Percentiles rank a stretch among this genome's conserved stretches.
Evolutionary conservation across 53 echinoderm and acorn worm genomes (phyloP).

Genomic region (Stichopus horrens): DNA sequence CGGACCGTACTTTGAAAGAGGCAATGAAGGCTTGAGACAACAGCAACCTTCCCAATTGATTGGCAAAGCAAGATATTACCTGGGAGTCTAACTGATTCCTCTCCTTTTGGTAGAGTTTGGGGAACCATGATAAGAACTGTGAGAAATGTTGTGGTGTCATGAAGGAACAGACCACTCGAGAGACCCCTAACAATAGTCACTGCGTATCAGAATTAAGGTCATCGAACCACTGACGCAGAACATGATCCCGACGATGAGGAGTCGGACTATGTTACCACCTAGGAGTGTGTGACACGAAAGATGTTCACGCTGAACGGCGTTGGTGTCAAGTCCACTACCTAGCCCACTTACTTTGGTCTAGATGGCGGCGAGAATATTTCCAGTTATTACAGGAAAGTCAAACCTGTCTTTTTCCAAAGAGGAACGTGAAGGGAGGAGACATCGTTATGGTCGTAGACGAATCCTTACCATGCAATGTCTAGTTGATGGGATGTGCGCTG

Average conservation of each 20-base stretch:
- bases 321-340: slow-evolving; percentile 60
- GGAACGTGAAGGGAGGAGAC: slow-evolving; percentile 48
- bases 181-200: slow-evolving; percentile 56
- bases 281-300: slow-evolving; percentile 33
- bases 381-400: slow-evolving; percentile 43
- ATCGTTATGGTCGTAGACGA: slow-evolving; percentile 60
- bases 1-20: slow-evolving; percentile 51
- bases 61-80: slow-evolving; percentile 43
- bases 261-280: slow-evolving; percentile 47
- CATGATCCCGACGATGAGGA: slow-evolving; percentile 58
- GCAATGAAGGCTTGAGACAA: slow-evolving; percentile 43
- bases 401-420: slow-evolving; percentile 37
- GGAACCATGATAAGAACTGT: slow-evolving; percentile 57
- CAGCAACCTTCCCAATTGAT: not conserved
- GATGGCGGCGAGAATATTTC: slow-evolving; percentile 54
- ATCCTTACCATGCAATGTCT: slow-evolving; percentile 48
- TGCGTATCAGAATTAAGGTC: slow-evolving; percentile 55
- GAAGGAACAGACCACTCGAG: slow-evolving; percentile 53
- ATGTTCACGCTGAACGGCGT: not conserved
- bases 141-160: slow-evolving; percentile 37
- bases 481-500: slow-evolving; percentile 53
- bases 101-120: slow-evolving; percentile 58
- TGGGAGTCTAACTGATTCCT: slow-evolving; percentile 57
- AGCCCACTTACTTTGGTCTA: slow-evolving; percentile 47
- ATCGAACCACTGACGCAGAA: slow-evolving; percentile 65